A percentile compares a stretch with the other conserved stretches of the same genome.
These are phyloP conservation scores for Lepidocolaptes lacrymiger DNA, from an alignment of 2,797 vertebrate genomes.

Conservation along the genomic window DNA sequence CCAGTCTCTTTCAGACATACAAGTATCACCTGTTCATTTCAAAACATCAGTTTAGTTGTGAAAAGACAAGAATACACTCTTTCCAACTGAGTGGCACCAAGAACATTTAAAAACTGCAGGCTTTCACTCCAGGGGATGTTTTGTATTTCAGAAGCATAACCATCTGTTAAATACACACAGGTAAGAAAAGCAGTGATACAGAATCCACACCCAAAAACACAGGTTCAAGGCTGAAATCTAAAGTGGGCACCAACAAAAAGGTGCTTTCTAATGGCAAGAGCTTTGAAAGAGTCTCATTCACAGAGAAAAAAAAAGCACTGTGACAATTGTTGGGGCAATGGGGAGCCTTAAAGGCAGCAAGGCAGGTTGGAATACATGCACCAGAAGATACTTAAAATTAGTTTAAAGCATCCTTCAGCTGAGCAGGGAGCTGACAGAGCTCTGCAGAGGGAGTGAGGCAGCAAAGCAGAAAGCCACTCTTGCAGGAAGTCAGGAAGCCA, in stretches of 20 bases:
- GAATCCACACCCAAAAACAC: not conserved
- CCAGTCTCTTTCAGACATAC: not conserved
- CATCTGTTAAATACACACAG: not conserved
- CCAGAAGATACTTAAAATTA: not conserved
- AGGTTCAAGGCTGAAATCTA: not conserved
- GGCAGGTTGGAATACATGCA: not conserved
- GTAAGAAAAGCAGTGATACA: not conserved
- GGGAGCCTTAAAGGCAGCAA: not conserved
- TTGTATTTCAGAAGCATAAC: not conserved
- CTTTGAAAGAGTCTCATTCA: not conserved
- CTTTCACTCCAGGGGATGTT: not conserved
- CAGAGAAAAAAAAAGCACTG: not conserved
- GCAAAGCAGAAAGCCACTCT: not conserved
- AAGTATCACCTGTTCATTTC: not conserved
- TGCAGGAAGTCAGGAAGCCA: not conserved
- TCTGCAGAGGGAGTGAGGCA: not conserved
- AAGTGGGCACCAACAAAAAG: not conserved
- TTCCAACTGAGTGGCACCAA: not conserved
- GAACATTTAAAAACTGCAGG: not conserved
- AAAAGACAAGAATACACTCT: not conserved
- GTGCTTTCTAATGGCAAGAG: not conserved
- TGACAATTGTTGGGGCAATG: accelerated
- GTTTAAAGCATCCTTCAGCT: not conserved
- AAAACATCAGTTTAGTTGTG: not conserved
- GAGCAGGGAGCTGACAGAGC: not conserved